Base-by-base conservation (phyloP, 2,113 vertebrate species). In the Pedionomus torquatus region DNA sequence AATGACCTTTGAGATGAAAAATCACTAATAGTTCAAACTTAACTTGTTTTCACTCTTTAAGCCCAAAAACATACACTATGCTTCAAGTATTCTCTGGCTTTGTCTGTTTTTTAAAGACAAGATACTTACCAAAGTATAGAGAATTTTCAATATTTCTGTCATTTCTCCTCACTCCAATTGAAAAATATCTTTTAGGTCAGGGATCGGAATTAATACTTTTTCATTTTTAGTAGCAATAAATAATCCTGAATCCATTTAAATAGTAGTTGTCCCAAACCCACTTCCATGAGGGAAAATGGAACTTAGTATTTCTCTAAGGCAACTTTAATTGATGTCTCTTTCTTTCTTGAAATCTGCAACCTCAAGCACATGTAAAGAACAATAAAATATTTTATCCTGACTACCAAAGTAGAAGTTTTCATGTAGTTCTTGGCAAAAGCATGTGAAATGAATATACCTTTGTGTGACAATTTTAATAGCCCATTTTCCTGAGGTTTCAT, bases 1-100 rank as follows among this genome's bases (percentile, higher is more conserved):
- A 97, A 94, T 90, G 17, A 95, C 54, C 48, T 95, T 74, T 95
- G 35, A 26, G 37, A 94, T 88, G 21, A 80, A 93, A 95, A 94
- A 49, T 8, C 6, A 39, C 25, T 76, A 80, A 75, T 26, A 75
- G 19, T 89, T 84, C 24, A 88, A 80, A 90, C 19, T 86, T 49
- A 78, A 7, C 24, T 97, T 24, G 39, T 90, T 91, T 94, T 90
- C 24, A 68, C n/a, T 65, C 39, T 90, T 83, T 63, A 88, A 81
- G 21, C 43, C 49, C 49, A 92, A 71, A 75, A 86, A 4, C 52
- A 49, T 4, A 74, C 92, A 82, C 19, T 31, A 4, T 69, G 4
- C 48, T 96, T 74, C 41, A 89, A 88, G 7, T 41, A 13, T 60
- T 92, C 30, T 70, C 63, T 15, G 10, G 4, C 4, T 71, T 75